Evolutionary conservation across 1,140 invertebrate species (phyloP).

Genomic region (Drosophila neocordata): DNA sequence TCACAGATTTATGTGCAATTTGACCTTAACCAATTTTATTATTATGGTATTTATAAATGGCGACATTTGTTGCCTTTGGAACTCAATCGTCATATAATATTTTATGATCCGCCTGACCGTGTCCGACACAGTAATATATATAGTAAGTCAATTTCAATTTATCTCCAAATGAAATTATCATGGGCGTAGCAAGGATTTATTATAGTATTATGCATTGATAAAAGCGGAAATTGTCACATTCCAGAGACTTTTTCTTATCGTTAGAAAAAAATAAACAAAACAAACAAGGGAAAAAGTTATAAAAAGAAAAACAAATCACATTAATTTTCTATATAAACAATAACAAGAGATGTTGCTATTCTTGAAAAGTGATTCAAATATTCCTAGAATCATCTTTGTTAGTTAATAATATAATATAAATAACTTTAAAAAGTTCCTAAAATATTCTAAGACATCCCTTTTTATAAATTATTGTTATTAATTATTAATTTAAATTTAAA

Average conservation of each 20-base stretch:
- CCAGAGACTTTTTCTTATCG: background rate
- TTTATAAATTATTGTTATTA: no score
- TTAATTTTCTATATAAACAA: no score
- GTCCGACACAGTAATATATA: background rate
- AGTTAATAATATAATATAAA: no score
- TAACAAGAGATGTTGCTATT: no score
- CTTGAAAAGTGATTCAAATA: no score
- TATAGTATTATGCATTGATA: slow-evolving; percentile 17
- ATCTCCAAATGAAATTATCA: background rate
- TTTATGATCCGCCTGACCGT: slow-evolving; percentile 52
- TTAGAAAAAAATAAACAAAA: background rate
- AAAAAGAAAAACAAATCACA: no score
- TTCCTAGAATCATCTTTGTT: no score
- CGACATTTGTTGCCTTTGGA: slow-evolving; percentile 68
- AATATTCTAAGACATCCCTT: no score
- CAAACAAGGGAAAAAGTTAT: no score
- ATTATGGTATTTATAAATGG: slow-evolving; percentile 67
- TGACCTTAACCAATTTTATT: slow-evolving; percentile 78
- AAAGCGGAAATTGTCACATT: slow-evolving; percentile 28
- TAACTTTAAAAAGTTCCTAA: no score
- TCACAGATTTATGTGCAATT: slow-evolving; percentile 64
- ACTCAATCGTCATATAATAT: slow-evolving; percentile 60
- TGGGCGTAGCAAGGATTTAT: slow-evolving; percentile 9
- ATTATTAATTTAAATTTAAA: no score
- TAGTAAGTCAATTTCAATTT: slow-evolving; percentile 3